Base-by-base conservation (phyloP, 2,888 invertebrate genomes). In the Drosophila koepferae region DNA sequence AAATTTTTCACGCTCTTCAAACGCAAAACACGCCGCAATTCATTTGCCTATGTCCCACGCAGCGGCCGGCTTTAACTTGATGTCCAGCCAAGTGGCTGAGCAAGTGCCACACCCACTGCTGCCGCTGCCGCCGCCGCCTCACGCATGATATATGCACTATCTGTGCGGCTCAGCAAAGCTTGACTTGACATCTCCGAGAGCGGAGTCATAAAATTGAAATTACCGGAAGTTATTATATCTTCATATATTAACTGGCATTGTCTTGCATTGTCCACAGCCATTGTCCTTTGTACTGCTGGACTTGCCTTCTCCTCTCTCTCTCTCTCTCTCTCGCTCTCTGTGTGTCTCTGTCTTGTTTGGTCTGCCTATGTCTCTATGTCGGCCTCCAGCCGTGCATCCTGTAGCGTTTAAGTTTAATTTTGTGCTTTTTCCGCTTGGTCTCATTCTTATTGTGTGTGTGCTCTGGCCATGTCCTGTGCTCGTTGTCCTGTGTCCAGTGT, bases 171-270 rank as follows among this genome's bases (percentile, higher is more conserved):
- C 78, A 74, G 80, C 89, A 80, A 85, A 82, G 85, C 82, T 69
- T 76, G 77, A 72, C 73, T 66, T 77, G 67, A 84, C 82, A 74
- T 74, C 83, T 86, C 36, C 72, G 44, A 66, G 61, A 80, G 69
- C 66, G 72, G 48, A 63, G 79, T 89, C 83, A 79, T 90, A 88
- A 82, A 81, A 82, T 74, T 80, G 84, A 91, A 90, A 91, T 91
- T 87, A 91, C 91, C 92, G 91, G 91, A 91, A 91, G 91, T 92
- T 92, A 91, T 91, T 91, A 91, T 90, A 89, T 92, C 91, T 91
- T 91, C 88, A 90, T 90, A 90, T 85, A 92, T 90, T 86, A 89
- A 84, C 76, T 80, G 77, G 73, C 83, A 83, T 85, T 90, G 90
- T 90, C 83, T 86, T 74, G 72, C 66, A 74, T 67, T 74, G 74